Base-by-base conservation (phyloP, 2,113 vertebrate species). In the Epinephelus moara region DNA sequence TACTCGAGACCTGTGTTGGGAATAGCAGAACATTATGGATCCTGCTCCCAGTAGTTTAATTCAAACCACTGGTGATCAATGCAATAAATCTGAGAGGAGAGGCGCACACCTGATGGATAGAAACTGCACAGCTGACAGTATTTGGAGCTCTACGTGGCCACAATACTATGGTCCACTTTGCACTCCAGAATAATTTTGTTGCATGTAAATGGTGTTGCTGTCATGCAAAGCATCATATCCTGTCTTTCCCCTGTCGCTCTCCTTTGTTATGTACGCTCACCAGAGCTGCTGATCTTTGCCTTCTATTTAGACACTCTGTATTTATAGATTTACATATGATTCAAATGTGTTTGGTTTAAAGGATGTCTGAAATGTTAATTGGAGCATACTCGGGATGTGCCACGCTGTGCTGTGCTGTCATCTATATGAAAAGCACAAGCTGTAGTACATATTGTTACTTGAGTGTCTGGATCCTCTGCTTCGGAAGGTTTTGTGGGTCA, bases 11-110 rank as follows among this genome's bases (percentile, higher is more conserved):
- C 17, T 4, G 52, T 14, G n/a, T 64, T 27, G 47, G 53, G 70
- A 85, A 75, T 81, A 33, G 55, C 50, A 19, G 30, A 70, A 74
- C 2, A 3, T 70, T 81, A 81, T 76, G 42, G 73, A 85, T 85
- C 37, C 23, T 13, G n/a, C 61, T 89, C 42, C 68, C 50, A 56
- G 7, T 25, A 60, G 61, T 78, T 87, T 76, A 27, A 71, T 70
- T 84, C 52, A 75, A 68, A 63, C 27, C 40, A 64, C 50, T 19
- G 63, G 19, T 0, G 6, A 85, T 88, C 76, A 70, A 59, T 73
- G 70, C 27, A 53, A 86, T 76, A 67, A 81, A 84, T 68, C 0
- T 0, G 1, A 64, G 62, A 69, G 33, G 47, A 23, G 53, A 42
- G 74, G 50, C 0, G 7, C 60, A 49, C 30, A 37, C 1, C 6